Evolutionary conservation across 2,797 vertebrate species (phyloP).

Genomic region (Clarias pachynema): DNA sequence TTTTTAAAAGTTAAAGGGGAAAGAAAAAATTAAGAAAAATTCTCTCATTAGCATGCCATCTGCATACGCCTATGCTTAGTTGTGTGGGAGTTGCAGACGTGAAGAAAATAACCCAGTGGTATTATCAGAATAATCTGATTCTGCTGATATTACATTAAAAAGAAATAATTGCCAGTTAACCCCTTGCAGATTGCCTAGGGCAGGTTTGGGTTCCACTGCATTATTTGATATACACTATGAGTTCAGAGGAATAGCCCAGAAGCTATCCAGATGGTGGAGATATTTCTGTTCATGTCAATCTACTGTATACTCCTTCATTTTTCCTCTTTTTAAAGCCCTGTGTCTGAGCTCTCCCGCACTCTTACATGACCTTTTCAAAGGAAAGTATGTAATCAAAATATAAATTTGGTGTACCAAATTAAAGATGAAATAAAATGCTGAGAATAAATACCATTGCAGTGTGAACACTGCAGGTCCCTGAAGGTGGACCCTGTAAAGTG

Average conservation of each 20-base stretch:
- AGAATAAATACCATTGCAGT: slow-evolving; percentile 16
- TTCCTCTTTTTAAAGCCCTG: slow-evolving; percentile 24
- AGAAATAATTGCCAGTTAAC: slow-evolving; percentile 54
- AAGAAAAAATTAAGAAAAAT: slow-evolving; percentile 14
- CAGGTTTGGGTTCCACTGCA: slow-evolving; percentile 42
- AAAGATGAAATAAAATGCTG: slow-evolving; percentile 30
- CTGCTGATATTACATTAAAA: slow-evolving; percentile 51
- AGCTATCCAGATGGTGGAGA: slow-evolving; percentile 57
- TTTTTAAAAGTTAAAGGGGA: slow-evolving; percentile 27
- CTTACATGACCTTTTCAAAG: slow-evolving; percentile 20
- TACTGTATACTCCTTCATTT: slow-evolving; percentile 19
- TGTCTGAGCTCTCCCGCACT: neutral
- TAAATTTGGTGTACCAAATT: slow-evolving; percentile 26
- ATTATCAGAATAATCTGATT: slow-evolving; percentile 28
- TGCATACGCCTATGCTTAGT: slow-evolving; percentile 41
- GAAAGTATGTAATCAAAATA: slow-evolving; percentile 21
- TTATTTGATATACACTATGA: slow-evolving; percentile 44
- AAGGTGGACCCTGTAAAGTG: slow-evolving; percentile 10
- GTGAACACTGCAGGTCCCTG: slow-evolving; percentile 4
- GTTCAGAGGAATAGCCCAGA: slow-evolving; percentile 49
- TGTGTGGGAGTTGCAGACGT: slow-evolving; percentile 45
- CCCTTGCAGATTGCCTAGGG: slow-evolving; percentile 51
- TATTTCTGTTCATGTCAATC: slow-evolving; percentile 41
- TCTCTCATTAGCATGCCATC: slow-evolving; percentile 46
- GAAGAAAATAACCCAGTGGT: slow-evolving; percentile 32